Evolutionary conservation across 2,113 vertebrate genomes (phyloP), one percentile per base, ranked within the genome.

Genomic region (Tiliqua scincoides): DNA sequence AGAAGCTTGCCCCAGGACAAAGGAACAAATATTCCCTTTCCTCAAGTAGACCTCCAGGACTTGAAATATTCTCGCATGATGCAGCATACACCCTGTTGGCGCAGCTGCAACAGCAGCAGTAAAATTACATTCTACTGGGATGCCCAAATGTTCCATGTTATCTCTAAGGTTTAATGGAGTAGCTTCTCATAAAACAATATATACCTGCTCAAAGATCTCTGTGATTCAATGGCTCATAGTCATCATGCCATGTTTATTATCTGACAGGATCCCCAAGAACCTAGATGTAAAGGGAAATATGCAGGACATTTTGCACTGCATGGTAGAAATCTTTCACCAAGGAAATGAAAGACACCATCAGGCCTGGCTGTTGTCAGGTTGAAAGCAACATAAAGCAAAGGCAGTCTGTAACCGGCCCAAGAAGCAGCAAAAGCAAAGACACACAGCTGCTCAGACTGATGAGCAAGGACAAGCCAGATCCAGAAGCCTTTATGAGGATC

Each of bases 81-180:
- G n/a, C n/a, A n/a, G n/a, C n/a, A n/a, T n/a, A n/a, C n/a, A n/a
- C n/a, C n/a, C n/a, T n/a, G n/a, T n/a, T n/a, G n/a, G n/a, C n/a
- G n/a, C n/a, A n/a, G n/a, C n/a, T n/a, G n/a, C n/a, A n/a, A n/a
- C n/a, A n/a, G n/a, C n/a, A n/a, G n/a, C n/a, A n/a, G n/a, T n/a
- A n/a, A n/a, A n/a, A n/a, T n/a, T n/a, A n/a, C n/a, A n/a, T n/a
- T n/a, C n/a, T n/a, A n/a, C n/a, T n/a, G n/a, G n/a, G n/a, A n/a
- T n/a, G n/a, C n/a, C n/a, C n/a, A 63, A 21, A 96, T 94, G 93
- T 71, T 91, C 89, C 59, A 93, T 84, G 91, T 93, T 91, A 63
- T 83, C 83, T 1, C 61, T 54, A 89, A 61, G 68, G 6, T 70
- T 93, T 79, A 93, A 79, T 87, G 90, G 89, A 88, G 91, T 87